phyloP scores from a whole-genome alignment of 2,113 vertebrate genomes.

The Psammodynastes pulverulentus region DNA sequence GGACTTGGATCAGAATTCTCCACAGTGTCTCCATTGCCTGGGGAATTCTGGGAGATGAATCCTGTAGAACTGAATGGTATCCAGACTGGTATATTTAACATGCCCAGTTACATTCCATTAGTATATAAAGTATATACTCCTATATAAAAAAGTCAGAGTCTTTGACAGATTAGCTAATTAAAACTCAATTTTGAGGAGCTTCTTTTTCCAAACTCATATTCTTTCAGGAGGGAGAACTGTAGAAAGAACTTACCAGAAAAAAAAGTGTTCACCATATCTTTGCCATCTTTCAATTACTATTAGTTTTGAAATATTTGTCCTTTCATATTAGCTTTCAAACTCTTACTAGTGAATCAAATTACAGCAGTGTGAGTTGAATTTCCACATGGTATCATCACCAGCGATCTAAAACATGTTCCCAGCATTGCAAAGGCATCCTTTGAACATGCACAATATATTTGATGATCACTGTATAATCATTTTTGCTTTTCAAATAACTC shows the following conservation, averaged over 20 bases:
- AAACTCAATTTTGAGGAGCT: slow-evolving; percentile 48
- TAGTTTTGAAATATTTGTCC: slow-evolving; percentile 31
- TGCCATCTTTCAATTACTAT: slow-evolving; percentile 51
- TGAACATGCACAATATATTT: neutral
- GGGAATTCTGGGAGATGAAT: neutral
- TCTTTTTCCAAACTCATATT: slow-evolving; percentile 5
- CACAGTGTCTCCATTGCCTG: neutral
- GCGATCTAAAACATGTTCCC: neutral
- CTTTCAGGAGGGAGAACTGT: slow-evolving; percentile 16
- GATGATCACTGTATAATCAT: neutral
- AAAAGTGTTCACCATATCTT: slow-evolving; percentile 3
- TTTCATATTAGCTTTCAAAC: slow-evolving; percentile 45
- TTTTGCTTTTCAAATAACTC: neutral
- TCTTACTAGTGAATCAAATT: neutral
- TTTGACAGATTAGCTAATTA: slow-evolving; percentile 28
- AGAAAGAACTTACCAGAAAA: slow-evolving; percentile 45
- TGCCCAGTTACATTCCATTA: slow-evolving; percentile 25
- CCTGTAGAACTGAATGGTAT: neutral
- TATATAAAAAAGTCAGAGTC: slow-evolving; percentile 47
- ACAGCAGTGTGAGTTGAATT: neutral
- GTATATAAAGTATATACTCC: neutral
- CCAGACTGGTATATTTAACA: slow-evolving; percentile 12
- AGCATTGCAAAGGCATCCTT: neutral
- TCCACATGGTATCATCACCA: neutral
- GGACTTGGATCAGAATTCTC: neutral